Conservation (phyloP, 2,113 vertebrate genomes). For the Elanoides forficatus region DNA sequence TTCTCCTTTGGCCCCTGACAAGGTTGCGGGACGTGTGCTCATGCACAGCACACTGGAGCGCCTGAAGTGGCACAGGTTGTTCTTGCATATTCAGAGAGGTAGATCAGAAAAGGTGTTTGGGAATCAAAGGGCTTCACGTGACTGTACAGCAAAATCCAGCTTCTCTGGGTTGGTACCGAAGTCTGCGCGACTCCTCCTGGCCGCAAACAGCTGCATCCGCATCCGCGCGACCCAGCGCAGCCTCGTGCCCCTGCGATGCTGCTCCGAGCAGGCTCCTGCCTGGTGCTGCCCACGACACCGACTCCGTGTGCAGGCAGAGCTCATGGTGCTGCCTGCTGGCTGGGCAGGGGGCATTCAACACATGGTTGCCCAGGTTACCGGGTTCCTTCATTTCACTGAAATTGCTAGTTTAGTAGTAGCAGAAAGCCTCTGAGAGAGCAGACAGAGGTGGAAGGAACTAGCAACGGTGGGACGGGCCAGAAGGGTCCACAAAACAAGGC, state of each 20-base stretch:
- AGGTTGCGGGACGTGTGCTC: rapidly evolving
- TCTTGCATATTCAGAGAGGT: neutral
- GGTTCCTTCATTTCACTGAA: neutral
- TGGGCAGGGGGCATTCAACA: neutral
- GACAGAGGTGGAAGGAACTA: neutral
- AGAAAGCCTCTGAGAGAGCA: neutral
- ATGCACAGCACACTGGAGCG: rapidly evolving
- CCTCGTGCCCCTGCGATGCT: rapidly evolving
- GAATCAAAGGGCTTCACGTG: neutral
- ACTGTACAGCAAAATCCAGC: neutral
- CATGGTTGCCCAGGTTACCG: neutral
- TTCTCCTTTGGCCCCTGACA: neutral
- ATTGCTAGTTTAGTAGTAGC: neutral
- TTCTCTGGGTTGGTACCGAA: neutral
- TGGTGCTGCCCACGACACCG: neutral
- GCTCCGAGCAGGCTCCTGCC: neutral
- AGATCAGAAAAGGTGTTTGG: neutral
- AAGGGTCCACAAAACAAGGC: neutral
- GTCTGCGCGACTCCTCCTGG: neutral
- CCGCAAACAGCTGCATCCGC: neutral
- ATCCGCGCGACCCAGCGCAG: neutral
- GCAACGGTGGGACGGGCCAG: neutral
- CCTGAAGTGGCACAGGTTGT: neutral
- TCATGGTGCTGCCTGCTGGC: neutral
- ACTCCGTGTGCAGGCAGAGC: rapidly evolving